phyloP scores from a whole-genome alignment of 2,797 vertebrate genomes.

The Vireo griseus region DNA sequence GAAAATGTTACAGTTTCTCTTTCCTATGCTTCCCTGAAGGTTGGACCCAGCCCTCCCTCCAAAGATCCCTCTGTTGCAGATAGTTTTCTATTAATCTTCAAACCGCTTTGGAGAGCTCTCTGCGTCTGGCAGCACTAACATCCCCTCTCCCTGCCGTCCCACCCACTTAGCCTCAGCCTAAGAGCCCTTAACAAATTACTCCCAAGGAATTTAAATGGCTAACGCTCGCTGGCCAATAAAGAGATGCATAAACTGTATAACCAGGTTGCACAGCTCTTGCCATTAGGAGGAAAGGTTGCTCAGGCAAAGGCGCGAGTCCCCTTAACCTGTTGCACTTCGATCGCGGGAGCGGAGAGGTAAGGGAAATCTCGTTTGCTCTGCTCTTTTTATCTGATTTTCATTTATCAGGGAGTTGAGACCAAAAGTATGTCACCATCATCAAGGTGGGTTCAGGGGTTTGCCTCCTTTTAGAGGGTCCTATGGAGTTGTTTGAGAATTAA shows the following conservation, averaged over 20 bases:
- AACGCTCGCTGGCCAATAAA: conserved; percentile 73
- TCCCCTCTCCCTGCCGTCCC: conserved; percentile 59
- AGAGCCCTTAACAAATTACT: conserved; percentile 78
- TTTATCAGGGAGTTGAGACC: conserved; percentile 1
- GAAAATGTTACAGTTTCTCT: conserved; percentile 1
- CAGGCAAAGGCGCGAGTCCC: conserved; percentile 44
- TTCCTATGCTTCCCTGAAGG: background rate
- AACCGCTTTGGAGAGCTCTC: conserved; percentile 40
- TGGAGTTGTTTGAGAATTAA: background rate
- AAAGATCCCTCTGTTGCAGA: background rate
- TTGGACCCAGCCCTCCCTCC: background rate
- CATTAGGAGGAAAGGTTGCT: conserved; percentile 69
- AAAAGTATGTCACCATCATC: background rate
- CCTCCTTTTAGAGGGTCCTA: background rate
- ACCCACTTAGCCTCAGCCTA: conserved; percentile 66
- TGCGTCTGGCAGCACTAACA: conserved; percentile 37
- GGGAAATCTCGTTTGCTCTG: conserved; percentile 55
- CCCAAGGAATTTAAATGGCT: conserved; percentile 76
- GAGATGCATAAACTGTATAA: conserved; percentile 41
- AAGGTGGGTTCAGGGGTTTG: background rate
- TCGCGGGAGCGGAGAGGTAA: conserved; percentile 70
- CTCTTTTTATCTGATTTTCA: conserved; percentile 24
- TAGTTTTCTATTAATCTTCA: conserved; percentile 51
- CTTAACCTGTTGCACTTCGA: conserved; percentile 51
- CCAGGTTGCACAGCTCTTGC: conserved; percentile 47